These are phyloP conservation scores for Epinephelus awoara DNA, from an alignment of 2,797 vertebrate species.

Conservation along the genomic window DNA sequence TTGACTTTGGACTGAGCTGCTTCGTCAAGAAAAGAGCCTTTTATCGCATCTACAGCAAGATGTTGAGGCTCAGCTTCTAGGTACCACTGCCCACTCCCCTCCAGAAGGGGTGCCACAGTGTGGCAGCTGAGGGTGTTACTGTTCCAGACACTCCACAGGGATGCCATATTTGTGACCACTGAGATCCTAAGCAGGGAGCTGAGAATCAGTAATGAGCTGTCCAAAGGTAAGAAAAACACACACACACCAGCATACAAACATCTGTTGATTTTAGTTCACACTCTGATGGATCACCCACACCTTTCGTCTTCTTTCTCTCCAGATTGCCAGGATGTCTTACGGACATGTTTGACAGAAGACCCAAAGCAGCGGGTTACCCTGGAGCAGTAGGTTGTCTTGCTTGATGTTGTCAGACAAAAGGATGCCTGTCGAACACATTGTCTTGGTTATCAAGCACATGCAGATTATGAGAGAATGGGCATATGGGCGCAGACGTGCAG, in stretches of 20 bases:
- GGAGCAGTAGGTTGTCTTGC: too few relatives aligned
- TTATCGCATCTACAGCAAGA: background rate
- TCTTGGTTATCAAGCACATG: too few relatives aligned
- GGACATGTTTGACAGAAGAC: too few relatives aligned
- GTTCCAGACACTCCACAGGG: conserved; percentile 15
- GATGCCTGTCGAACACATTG: too few relatives aligned
- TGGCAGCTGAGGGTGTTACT: conserved; percentile 34
- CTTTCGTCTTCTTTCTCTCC: too few relatives aligned
- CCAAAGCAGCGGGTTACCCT: too few relatives aligned
- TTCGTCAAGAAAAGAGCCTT: background rate
- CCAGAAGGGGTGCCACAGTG: conserved; percentile 19
- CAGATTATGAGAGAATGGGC: too few relatives aligned
- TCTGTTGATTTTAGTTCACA: background rate
- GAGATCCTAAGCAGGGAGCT: background rate
- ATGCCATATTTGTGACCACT: background rate
- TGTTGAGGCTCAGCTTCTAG: background rate
- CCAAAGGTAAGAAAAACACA: background rate
- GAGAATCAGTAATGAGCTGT: background rate
- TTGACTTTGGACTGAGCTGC: conserved; percentile 23
- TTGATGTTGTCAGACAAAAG: too few relatives aligned
- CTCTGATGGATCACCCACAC: too few relatives aligned
- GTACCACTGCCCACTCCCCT: conserved; percentile 9
- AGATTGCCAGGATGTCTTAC: too few relatives aligned
- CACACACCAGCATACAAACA: background rate
- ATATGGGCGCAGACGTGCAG: too few relatives aligned